A percentile compares a stretch with the other conserved stretches of the same genome.
Conservation (phyloP, 1,140 invertebrate species). For the Marisa cornuarietis region DNA sequence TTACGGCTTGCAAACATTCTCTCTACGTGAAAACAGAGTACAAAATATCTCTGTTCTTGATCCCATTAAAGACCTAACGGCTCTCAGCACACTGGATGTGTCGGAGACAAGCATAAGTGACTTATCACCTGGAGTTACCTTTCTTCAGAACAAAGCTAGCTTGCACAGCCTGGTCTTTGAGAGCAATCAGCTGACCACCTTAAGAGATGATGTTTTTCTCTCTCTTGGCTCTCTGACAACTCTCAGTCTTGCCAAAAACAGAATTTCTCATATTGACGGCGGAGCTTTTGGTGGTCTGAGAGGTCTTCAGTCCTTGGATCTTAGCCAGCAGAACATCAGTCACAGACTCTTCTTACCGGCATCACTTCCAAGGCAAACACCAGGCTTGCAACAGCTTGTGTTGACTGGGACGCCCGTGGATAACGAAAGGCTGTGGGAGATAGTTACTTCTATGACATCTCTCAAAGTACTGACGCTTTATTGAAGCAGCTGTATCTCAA, state of each 20-base stretch:
- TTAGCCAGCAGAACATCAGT: conserved; percentile 27
- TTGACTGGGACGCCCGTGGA: conserved; percentile 27
- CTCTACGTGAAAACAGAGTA: conserved; percentile 91
- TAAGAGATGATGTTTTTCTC: conserved; percentile 77
- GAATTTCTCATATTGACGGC: conserved; percentile 29
- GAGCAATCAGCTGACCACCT: conserved; percentile 85
- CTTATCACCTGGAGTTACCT: conserved; percentile 74
- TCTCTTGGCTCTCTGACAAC: conserved; percentile 15
- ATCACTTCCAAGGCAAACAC: background rate
- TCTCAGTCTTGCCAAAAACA: conserved; percentile 43
- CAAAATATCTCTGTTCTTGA: conserved; percentile 79
- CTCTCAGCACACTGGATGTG: background rate
- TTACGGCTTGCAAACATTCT: conserved; percentile 86
- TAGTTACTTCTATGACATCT: background rate
- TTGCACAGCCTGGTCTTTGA: conserved; percentile 89
- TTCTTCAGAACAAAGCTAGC: conserved; percentile 83
- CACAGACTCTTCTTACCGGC: conserved; percentile 3
- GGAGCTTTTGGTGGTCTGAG: conserved; percentile 32
- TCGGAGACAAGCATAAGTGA: conserved; percentile 76
- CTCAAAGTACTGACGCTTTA: conserved; percentile 34
- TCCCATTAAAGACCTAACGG: conserved; percentile 1
- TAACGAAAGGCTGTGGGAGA: background rate
- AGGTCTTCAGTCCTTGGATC: conserved; percentile 32
- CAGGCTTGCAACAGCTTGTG: conserved; percentile 12
- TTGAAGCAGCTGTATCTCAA: conserved; percentile 35